Percentiles rank a stretch among this genome's conserved stretches.
phyloP scores from a whole-genome alignment of 2,797 vertebrate genomes.

The Characodon lateralis region DNA sequence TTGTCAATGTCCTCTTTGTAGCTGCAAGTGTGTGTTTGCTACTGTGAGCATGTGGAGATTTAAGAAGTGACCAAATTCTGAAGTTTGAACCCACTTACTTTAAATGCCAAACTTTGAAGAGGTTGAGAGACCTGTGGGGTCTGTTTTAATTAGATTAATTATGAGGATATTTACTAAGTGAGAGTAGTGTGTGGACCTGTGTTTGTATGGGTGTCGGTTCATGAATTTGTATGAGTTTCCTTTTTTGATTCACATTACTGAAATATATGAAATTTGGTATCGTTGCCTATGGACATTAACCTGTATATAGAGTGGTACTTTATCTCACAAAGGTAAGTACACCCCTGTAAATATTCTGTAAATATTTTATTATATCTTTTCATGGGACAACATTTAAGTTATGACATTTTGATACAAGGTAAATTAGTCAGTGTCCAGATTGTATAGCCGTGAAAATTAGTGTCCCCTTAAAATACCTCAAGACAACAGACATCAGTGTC shows the following conservation, averaged over 20 bases:
- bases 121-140: conserved; percentile 58
- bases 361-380: no score
- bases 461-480: no score
- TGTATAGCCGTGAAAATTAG: no score
- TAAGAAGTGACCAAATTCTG: conserved; percentile 36
- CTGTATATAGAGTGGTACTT: not conserved
- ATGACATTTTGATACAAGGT: no score
- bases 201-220: no score
- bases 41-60: conserved; percentile 12
- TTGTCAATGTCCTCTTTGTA: conserved; percentile 5
- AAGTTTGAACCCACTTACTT: conserved; percentile 45
- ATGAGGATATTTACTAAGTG: conserved; percentile 63
- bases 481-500: no score
- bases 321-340: no score
- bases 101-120: conserved; percentile 64
- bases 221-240: not conserved
- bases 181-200: conserved; percentile 31
- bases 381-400: no score
- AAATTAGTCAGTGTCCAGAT: no score
- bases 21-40: conserved; percentile 28
- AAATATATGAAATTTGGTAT: not conserved
- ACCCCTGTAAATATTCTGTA: no score
- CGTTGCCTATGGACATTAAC: not conserved
- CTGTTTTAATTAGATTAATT: conserved; percentile 66
- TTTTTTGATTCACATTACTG: not conserved